Conservation (phyloP, 2,797 vertebrate species). For the Spheniscus humboldti region DNA sequence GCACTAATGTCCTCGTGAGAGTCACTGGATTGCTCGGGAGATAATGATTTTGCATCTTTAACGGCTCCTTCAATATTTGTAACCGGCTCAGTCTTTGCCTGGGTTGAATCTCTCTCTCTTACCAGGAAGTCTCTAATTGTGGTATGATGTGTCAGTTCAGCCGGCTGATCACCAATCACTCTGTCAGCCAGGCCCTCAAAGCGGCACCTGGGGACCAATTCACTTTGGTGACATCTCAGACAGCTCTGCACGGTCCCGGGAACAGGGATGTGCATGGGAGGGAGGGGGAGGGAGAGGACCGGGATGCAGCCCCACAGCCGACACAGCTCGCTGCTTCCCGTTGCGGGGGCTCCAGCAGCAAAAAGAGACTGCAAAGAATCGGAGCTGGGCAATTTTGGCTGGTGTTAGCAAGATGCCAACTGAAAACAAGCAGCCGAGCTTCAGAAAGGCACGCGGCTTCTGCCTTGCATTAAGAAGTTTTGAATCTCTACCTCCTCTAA, state of each 20-base stretch:
- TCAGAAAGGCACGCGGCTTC: background rate
- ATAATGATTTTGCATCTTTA: background rate
- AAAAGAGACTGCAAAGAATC: too few relatives aligned
- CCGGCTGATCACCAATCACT: background rate
- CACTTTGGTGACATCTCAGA: background rate
- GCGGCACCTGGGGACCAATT: background rate
- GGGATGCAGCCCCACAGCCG: background rate
- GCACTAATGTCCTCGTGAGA: background rate
- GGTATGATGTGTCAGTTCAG: background rate
- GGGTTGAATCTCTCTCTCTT: background rate
- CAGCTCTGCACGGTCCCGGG: background rate
- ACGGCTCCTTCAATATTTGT: background rate
- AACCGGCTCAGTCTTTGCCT: background rate
- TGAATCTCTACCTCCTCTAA: background rate
- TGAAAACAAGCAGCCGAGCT: background rate
- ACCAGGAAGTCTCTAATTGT: background rate
- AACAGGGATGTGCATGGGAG: background rate
- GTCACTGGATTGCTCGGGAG: background rate
- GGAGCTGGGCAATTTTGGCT: background rate
- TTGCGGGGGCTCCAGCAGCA: background rate
- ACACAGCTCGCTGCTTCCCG: background rate
- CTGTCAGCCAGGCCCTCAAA: constrained; percentile 9
- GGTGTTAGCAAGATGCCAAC: background rate
- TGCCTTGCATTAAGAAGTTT: background rate
- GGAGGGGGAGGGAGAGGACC: background rate